Conservation (phyloP, 2,888 invertebrate genomes). For the Thecocarcelia acutangulata region DNA sequence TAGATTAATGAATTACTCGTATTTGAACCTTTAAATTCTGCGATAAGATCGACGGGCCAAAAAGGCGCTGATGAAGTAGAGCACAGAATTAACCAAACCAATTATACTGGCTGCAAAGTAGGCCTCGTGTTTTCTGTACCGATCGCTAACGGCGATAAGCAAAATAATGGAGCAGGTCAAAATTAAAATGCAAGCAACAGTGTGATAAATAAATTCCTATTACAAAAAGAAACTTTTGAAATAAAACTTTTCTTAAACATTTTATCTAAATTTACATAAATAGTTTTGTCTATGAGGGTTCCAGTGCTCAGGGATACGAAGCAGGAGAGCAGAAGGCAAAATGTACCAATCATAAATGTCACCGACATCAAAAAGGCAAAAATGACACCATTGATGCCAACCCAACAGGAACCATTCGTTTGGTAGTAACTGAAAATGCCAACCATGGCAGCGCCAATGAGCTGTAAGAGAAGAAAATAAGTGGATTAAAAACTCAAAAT, state of each 20-base stretch:
- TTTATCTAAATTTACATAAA: constrained; percentile 77
- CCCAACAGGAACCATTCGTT: constrained; percentile 26
- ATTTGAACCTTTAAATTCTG: constrained; percentile 83
- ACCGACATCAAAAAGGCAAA: constrained; percentile 85
- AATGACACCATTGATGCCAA: constrained; percentile 29
- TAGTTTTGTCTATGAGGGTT: constrained; percentile 90
- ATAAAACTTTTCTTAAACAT: not conserved
- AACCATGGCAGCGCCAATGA: constrained; percentile 89
- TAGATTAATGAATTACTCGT: not conserved
- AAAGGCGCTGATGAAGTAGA: constrained; percentile 90
- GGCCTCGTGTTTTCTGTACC: constrained; percentile 84
- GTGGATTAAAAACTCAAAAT: no score
- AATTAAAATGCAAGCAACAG: constrained; percentile 87
- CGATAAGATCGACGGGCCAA: constrained; percentile 90
- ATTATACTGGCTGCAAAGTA: constrained; percentile 88
- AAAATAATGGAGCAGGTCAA: constrained; percentile 87
- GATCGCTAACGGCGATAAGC: constrained; percentile 85
- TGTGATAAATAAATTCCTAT: constrained; percentile 92
- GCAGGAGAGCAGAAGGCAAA: constrained; percentile 88
- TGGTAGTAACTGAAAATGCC: constrained; percentile 82
- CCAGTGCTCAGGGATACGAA: constrained; percentile 90
- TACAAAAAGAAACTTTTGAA: constrained; percentile 16
- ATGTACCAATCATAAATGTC: constrained; percentile 90
- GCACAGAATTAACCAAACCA: constrained; percentile 87
- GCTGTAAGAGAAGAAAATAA: constrained; percentile 76